These are phyloP conservation scores for Sebastes schlegelii DNA, from an alignment of 2,113 vertebrate species.

Conservation along the genomic window DNA sequence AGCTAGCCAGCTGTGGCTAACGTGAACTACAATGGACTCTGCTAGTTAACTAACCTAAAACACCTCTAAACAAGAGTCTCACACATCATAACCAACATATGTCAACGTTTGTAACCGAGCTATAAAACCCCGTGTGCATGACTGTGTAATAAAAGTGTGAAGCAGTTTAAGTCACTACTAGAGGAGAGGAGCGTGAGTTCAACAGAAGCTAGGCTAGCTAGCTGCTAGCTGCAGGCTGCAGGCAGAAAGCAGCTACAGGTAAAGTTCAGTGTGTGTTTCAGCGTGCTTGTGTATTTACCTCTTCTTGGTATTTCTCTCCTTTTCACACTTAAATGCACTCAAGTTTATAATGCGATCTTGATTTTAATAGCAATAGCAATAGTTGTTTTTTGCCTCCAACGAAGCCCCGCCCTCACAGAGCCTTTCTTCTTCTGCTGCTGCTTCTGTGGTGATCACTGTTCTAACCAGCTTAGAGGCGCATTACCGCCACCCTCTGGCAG, in stretches of 20 bases:
- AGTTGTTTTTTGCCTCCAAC: conserved; percentile 66
- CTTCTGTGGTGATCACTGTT: neutral
- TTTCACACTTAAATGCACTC: conserved; percentile 9
- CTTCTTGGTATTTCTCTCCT: conserved; percentile 14
- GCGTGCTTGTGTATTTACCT: conserved; percentile 54
- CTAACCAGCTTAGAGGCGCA: too few species aligned
- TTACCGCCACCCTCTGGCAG: too few species aligned
- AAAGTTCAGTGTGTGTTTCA: neutral
- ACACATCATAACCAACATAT: neutral
- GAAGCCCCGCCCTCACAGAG: conserved; percentile 72
- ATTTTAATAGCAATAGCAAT: conserved; percentile 21
- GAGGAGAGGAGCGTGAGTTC: conserved; percentile 14
- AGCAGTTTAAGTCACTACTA: neutral
- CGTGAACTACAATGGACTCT: conserved; percentile 38
- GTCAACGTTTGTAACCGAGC: neutral
- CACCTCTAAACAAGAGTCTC: neutral
- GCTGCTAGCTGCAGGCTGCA: conserved; percentile 45
- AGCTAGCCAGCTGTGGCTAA: conserved; percentile 48
- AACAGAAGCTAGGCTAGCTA: conserved; percentile 44
- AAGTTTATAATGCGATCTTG: conserved; percentile 9
- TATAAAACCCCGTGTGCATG: neutral
- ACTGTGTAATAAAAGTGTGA: neutral
- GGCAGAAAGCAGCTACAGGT: conserved; percentile 17
- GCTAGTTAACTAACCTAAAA: neutral
- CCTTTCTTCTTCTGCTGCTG: conserved; percentile 42